phyloP scores from a whole-genome alignment of 2,113 vertebrate species.

The Campylorhamphus procurvoides region DNA sequence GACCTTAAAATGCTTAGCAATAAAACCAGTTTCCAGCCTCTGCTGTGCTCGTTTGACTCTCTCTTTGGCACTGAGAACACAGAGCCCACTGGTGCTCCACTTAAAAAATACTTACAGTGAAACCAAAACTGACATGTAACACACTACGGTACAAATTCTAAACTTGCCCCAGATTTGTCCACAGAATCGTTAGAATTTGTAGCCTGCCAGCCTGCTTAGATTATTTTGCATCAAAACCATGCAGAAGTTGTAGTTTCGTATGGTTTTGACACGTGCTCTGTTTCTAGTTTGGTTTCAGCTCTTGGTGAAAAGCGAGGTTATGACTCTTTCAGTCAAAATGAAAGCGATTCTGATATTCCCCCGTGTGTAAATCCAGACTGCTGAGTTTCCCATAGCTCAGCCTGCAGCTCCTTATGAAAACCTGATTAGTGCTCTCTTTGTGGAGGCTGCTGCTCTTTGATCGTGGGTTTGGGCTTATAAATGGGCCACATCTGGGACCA shows the following conservation, averaged over 20 bases:
- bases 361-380: slow-evolving; percentile 61
- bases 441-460: not conserved
- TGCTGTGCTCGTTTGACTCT: not conserved
- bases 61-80: not conserved
- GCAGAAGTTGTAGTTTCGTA: slow-evolving; percentile 29
- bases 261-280: slow-evolving; percentile 60
- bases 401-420: slow-evolving; percentile 2
- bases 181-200: slow-evolving; percentile 59
- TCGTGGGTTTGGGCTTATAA: not conserved
- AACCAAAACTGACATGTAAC: slow-evolving; percentile 57
- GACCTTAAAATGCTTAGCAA: not conserved
- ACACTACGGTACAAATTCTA: slow-evolving; percentile 43
- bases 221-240: slow-evolving; percentile 60
- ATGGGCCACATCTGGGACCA: not conserved
- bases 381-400: slow-evolving; percentile 31
- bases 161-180: slow-evolving; percentile 65
- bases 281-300: slow-evolving; percentile 58
- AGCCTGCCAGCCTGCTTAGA: slow-evolving; percentile 62
- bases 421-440: not conserved
- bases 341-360: slow-evolving; percentile 46
- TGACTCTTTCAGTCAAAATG: slow-evolving; percentile 58
- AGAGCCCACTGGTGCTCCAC: not conserved
- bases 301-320: slow-evolving; percentile 42
- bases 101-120: slow-evolving; percentile 35
- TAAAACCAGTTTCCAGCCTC: not conserved